Conservation (phyloP, 2,888 invertebrate species). For the Lochmaea capreae region DNA sequence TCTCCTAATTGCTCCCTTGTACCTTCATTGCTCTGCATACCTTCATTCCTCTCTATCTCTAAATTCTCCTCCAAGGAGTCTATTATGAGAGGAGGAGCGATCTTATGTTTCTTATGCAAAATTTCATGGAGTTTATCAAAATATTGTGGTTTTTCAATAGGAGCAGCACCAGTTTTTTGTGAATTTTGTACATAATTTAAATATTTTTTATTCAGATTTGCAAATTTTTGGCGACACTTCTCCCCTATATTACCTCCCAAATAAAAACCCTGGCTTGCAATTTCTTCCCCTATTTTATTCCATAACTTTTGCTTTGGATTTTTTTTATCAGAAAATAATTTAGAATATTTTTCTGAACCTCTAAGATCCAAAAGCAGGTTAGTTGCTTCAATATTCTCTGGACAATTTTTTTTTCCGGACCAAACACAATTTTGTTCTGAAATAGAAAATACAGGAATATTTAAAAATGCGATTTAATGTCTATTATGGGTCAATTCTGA, state of each 20-base stretch:
- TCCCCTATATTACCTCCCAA: not conserved
- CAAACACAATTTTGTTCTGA: constrained; percentile 2
- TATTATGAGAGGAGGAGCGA: not conserved
- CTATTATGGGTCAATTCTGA: not conserved
- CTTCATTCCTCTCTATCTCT: not conserved
- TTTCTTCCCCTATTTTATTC: not conserved
- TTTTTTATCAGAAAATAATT: not conserved
- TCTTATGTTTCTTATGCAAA: not conserved
- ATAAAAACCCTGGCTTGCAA: not conserved
- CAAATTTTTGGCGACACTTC: not conserved
- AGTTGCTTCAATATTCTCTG: constrained; percentile 4
- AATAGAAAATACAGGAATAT: not conserved
- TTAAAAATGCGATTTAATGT: not conserved
- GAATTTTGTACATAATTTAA: not conserved
- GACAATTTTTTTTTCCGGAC: not conserved
- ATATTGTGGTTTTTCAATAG: not conserved
- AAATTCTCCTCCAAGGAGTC: not conserved
- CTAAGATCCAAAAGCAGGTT: not conserved
- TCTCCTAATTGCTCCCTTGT: not conserved
- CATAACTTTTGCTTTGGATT: not conserved
- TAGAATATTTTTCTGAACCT: constrained; percentile 3
- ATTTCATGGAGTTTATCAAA: not conserved
- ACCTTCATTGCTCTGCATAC: not conserved
- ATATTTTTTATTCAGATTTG: not conserved
- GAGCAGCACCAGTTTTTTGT: not conserved